A percentile compares a stretch with the other conserved stretches of the same genome.
Conservation (phyloP, 2,797 vertebrate species). For the Pangasius mekongensis region DNA sequence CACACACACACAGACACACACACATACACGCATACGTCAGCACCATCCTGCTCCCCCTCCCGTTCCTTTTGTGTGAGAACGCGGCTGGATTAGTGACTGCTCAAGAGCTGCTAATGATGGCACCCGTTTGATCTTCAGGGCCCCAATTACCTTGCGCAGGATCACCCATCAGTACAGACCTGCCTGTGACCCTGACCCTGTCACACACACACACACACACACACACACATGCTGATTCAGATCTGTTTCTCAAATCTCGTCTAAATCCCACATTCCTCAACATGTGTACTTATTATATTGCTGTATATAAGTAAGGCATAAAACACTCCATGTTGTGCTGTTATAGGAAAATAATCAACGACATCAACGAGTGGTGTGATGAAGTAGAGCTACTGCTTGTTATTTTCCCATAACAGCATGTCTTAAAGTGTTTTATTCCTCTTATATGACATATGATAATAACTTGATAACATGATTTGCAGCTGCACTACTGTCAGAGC, state of each 20-base stretch:
- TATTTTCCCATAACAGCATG: not conserved
- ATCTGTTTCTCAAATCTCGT: not conserved
- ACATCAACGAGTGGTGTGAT: not conserved
- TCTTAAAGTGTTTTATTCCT: not conserved
- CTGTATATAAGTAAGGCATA: not conserved
- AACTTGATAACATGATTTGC: not conserved
- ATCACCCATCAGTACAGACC: slow-evolving; percentile 54
- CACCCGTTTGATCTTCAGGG: slow-evolving; percentile 76
- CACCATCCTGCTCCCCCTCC: slow-evolving; percentile 62
- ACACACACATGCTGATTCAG: not conserved
- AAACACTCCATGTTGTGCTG: not conserved
- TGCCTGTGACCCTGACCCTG: slow-evolving; percentile 57
- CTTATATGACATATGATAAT: not conserved
- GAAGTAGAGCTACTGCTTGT: not conserved
- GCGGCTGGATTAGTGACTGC: slow-evolving; percentile 75
- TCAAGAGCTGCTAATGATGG: slow-evolving; percentile 78
- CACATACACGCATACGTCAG: slow-evolving; percentile 42
- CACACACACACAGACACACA: slow-evolving; percentile 18
- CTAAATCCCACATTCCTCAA: not conserved
- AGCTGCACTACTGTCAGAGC: not conserved
- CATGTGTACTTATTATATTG: not conserved
- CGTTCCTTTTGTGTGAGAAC: slow-evolving; percentile 69
- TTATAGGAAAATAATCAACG: too few relatives aligned
- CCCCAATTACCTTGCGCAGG: slow-evolving; percentile 73
- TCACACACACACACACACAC: slow-evolving; percentile 24